phyloP scores from a whole-genome alignment of 2,888 invertebrate genomes.

The Thera obeliscata region DNA sequence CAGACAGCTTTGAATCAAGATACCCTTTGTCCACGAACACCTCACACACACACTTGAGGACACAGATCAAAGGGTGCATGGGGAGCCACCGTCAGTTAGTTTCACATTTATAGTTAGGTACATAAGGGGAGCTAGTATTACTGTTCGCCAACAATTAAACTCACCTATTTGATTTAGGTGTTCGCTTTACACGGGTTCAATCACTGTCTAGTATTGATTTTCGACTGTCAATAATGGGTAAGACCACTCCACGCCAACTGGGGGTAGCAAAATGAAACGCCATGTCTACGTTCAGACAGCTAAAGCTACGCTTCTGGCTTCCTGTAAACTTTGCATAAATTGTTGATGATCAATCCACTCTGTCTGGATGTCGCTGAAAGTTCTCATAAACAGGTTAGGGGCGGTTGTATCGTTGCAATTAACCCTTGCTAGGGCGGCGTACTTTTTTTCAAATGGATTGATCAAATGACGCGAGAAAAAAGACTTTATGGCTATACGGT shows the following conservation, averaged over 20 bases:
- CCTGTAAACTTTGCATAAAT: slow-evolving; percentile 1
- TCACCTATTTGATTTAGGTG: background rate
- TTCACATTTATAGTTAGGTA: background rate
- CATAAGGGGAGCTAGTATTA: background rate
- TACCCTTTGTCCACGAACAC: slow-evolving; percentile 10
- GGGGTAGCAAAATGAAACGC: no score
- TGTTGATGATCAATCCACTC: background rate
- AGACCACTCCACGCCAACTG: background rate
- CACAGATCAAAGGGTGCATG: slow-evolving; percentile 10
- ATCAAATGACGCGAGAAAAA: background rate
- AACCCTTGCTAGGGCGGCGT: background rate
- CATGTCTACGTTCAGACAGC: background rate
- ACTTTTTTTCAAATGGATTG: background rate
- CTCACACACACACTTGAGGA: background rate
- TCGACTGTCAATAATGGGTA: background rate
- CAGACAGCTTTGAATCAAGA: background rate
- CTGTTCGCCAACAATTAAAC: slow-evolving; percentile 4
- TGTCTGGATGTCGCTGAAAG: background rate
- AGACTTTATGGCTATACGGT: background rate
- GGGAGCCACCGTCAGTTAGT: background rate
- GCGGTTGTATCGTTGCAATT: background rate
- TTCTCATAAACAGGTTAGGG: background rate
- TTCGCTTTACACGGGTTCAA: background rate
- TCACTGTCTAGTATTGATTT: background rate
- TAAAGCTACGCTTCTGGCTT: background rate